Base-by-base conservation (phyloP, 1,140 invertebrate species). In the Nixonia krombeini region DNA sequence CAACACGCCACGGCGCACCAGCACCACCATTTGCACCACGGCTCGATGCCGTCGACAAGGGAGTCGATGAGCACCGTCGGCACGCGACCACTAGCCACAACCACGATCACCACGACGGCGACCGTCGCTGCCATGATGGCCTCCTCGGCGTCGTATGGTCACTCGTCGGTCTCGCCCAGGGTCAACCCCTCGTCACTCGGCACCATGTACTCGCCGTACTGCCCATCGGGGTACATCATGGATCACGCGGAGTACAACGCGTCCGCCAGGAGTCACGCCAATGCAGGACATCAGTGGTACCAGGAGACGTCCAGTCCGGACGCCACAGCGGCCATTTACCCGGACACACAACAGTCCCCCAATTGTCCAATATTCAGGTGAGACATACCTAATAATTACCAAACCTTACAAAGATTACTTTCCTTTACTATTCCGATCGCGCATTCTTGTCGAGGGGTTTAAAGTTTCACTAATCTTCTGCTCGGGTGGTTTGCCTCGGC, bases 81-180 rank as follows among this genome's bases (percentile, higher is more conserved):
- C 1, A 83, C 84, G 33, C 76, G 86, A 21, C 76, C 59, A 16
- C 65, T 49, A 56, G 64, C 65, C 1, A 79, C 75, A 7, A 78
- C 80, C 0, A 78, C 53, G 75, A 82, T 25, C 0, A 81, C 80
- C 3, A 79, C 78, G 3, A 75, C 75, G 1, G 78, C 78, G 2
- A 76, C 82, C 7, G 80, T 80, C 4, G 80, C 79, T 1, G 82
- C 82, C 4, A 82, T 81, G 78, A 85, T 84, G 80, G 79, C 77
- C 0, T 88, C 88, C 42, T 90, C 88, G 58, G 87, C 87, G 1
- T 89, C 88, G 62, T 84, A 86, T 65, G 84, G 86, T 0, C 82
- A 83, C 51, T 69, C 74, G 2, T 75, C 79, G 9, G 61, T 80
- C 5, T 75, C 74, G 0, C 71, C 79, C n/a, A 82, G 88, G 25